Conservation (phyloP, 2,797 vertebrate species). For the Catamblyrhynchus diadema region DNA sequence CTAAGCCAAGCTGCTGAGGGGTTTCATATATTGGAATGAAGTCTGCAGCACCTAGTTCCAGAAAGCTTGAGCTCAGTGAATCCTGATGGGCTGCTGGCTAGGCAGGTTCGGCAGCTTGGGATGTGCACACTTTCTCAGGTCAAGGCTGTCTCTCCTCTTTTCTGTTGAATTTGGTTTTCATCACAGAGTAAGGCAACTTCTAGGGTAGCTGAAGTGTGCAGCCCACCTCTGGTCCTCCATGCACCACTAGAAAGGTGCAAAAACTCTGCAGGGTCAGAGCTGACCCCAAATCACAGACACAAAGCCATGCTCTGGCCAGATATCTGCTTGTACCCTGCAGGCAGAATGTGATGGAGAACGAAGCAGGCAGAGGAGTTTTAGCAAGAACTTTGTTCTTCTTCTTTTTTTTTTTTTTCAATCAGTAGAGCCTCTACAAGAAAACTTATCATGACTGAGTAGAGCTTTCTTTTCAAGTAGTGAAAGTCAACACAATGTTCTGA, state of each 20-base stretch:
- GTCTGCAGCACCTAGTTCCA: not conserved
- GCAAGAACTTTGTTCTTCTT: not conserved
- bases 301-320: rapidly evolving
- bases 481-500: not conserved
- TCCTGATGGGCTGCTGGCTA: not conserved
- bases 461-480: not conserved
- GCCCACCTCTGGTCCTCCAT: not conserved
- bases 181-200: not conserved
- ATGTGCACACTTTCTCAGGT: not conserved
- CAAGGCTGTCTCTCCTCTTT: not conserved
- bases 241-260: not conserved
- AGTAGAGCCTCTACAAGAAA: not conserved
- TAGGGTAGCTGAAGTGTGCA: not conserved
- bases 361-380: not conserved
- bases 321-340: not conserved
- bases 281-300: not conserved
- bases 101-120: not conserved
- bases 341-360: not conserved
- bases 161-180: not conserved
- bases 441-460: not conserved
- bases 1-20: not conserved
- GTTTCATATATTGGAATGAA: not conserved
- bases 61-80: not conserved
- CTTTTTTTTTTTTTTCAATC: not conserved
- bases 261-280: not conserved